phyloP scores from a whole-genome alignment of 2,888 invertebrate species.

The Agriotes lineatus region DNA sequence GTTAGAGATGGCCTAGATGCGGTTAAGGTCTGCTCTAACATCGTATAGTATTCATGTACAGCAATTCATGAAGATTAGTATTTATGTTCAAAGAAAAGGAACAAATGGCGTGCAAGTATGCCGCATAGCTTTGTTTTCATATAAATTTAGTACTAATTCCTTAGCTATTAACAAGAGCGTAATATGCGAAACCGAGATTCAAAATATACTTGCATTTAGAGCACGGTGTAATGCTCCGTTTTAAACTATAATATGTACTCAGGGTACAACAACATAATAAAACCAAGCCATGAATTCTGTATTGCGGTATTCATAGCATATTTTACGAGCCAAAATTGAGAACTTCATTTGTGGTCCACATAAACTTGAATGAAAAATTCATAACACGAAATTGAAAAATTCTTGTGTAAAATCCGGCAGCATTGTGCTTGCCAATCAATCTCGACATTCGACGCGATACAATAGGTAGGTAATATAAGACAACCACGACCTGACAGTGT shows the following conservation, averaged over 20 bases:
- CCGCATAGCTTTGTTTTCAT: too few species aligned
- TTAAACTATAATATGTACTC: constrained; percentile 4
- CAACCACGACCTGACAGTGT: not conserved
- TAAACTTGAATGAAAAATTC: constrained; percentile 32
- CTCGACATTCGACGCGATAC: not conserved
- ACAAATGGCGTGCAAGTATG: too few species aligned
- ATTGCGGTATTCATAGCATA: constrained; percentile 19
- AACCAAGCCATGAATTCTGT: constrained; percentile 17
- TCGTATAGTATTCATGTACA: too few species aligned
- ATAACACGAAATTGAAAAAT: constrained; percentile 35
- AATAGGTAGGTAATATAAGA: constrained; percentile 11
- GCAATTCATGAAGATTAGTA: too few species aligned
- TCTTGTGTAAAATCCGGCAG: constrained; percentile 29
- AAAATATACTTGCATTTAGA: too few species aligned
- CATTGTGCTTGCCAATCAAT: constrained; percentile 31
- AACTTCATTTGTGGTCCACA: constrained; percentile 11
- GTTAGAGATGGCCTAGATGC: too few species aligned
- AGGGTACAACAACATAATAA: constrained; percentile 16
- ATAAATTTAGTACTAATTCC: too few species aligned
- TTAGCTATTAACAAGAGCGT: too few species aligned
- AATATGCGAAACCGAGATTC: too few species aligned
- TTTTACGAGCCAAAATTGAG: constrained; percentile 13
- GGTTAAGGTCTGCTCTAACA: too few species aligned
- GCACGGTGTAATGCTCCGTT: not conserved
- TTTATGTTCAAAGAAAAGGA: too few species aligned